phyloP scores from a whole-genome alignment of 2,888 invertebrate genomes.

The Volucella inanis region DNA sequence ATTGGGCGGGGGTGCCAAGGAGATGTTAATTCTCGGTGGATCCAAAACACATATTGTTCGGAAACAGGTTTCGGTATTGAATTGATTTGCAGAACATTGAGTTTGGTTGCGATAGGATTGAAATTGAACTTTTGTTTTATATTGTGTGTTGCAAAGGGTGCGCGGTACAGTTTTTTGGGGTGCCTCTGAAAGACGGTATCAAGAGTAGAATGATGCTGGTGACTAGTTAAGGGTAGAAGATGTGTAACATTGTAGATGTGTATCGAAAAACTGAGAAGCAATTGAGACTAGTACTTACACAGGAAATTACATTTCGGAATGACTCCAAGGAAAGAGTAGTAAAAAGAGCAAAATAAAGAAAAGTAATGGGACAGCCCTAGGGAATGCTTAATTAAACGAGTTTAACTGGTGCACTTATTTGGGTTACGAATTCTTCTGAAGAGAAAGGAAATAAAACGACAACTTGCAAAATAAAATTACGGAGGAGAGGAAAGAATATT shows the following conservation, averaged over 20 bases:
- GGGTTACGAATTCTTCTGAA: too few species aligned
- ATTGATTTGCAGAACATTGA: slow-evolving; percentile 41
- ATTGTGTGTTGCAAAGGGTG: neutral
- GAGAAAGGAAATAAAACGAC: too few species aligned
- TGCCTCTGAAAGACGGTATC: neutral
- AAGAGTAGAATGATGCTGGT: neutral
- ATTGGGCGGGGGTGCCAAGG: neutral
- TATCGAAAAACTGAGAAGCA: slow-evolving; percentile 46
- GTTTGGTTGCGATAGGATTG: slow-evolving; percentile 16
- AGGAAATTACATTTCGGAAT: slow-evolving; percentile 52
- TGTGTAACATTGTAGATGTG: slow-evolving; percentile 7
- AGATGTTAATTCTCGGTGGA: neutral
- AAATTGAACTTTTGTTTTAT: slow-evolving; percentile 2
- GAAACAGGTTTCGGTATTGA: neutral
- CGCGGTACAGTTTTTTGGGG: neutral
- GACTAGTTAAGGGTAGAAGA: neutral
- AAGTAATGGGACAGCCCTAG: neutral
- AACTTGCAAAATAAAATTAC: too few species aligned
- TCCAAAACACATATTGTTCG: neutral
- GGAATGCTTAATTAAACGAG: slow-evolving; percentile 15
- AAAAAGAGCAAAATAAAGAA: neutral
- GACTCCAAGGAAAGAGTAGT: slow-evolving; percentile 10
- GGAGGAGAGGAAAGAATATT: too few species aligned
- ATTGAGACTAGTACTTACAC: slow-evolving; percentile 54
- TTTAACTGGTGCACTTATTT: neutral